These are phyloP conservation scores for Bovichtus variegatus DNA, from an alignment of 2,797 vertebrate species.

Conservation along the genomic window DNA sequence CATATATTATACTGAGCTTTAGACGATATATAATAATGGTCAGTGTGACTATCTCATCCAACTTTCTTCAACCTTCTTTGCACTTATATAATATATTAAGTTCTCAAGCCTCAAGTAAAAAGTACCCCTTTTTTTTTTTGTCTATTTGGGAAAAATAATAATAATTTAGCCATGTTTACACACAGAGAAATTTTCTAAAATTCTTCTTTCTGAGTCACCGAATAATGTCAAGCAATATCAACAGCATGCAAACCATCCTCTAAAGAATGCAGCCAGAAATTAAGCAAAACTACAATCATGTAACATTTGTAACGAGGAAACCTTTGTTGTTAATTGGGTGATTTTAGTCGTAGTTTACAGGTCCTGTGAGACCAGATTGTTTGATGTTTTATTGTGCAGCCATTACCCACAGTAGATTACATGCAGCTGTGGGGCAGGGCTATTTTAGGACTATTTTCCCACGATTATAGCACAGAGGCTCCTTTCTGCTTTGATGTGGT, in stretches of 20 bases:
- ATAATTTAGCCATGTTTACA: too few relatives aligned
- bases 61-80: neutral
- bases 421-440: constrained; percentile 64
- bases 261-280: constrained; percentile 10
- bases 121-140: neutral
- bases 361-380: constrained; percentile 37
- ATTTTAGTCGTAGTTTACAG: constrained; percentile 45
- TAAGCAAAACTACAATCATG: constrained; percentile 28
- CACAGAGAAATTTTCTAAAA: too few relatives aligned
- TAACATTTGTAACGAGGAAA: constrained; percentile 38
- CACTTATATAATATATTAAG: neutral
- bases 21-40: neutral
- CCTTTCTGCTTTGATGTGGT: constrained; percentile 65
- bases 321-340: constrained; percentile 35
- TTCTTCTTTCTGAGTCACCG: too few relatives aligned
- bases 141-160: too few relatives aligned
- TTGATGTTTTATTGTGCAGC: constrained; percentile 72
- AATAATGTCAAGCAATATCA: neutral
- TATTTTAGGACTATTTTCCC: constrained; percentile 77
- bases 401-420: constrained; percentile 67
- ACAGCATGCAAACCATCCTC: neutral
- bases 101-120: neutral
- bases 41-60: neutral
- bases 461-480: constrained; percentile 66
- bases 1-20: neutral